These are phyloP conservation scores for Gobiocypris rarus DNA, from an alignment of 2,113 vertebrate species.

Conservation along the genomic window DNA sequence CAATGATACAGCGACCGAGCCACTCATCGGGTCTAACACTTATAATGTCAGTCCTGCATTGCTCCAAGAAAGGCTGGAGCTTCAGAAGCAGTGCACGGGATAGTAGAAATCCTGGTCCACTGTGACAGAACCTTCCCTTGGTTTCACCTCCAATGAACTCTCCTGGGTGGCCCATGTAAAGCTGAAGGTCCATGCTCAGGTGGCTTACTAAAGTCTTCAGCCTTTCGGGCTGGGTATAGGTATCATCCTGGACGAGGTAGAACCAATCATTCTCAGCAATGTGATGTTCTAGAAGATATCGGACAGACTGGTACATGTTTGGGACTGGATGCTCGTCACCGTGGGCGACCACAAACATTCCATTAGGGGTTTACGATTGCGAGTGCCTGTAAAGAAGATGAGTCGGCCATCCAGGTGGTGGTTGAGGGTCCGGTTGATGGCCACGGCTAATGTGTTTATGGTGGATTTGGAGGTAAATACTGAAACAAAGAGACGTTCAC, in stretches of 20 bases:
- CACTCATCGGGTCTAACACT: slow-evolving; percentile 92
- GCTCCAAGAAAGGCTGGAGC: slow-evolving; percentile 90
- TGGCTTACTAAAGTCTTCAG: slow-evolving; percentile 83
- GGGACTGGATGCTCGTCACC: slow-evolving; percentile 91
- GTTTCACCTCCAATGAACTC: slow-evolving; percentile 87
- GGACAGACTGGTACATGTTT: slow-evolving; percentile 93
- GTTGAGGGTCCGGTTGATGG: slow-evolving; percentile 91
- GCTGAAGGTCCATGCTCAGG: slow-evolving; percentile 85
- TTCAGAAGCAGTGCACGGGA: slow-evolving; percentile 88
- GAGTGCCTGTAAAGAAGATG: slow-evolving; percentile 88
- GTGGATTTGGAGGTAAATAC: slow-evolving; percentile 92
- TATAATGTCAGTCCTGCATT: slow-evolving; percentile 90
- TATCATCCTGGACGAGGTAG: slow-evolving; percentile 89
- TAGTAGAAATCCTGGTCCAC: slow-evolving; percentile 89
- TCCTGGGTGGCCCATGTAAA: slow-evolving; percentile 91
- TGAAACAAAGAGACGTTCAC: slow-evolving; percentile 88
- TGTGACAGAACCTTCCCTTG: slow-evolving; percentile 87
- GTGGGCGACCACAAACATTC: slow-evolving; percentile 90
- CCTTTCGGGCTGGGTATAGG: slow-evolving; percentile 87
- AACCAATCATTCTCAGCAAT: slow-evolving; percentile 93
- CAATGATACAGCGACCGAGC: slow-evolving; percentile 94
- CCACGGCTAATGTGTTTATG: slow-evolving; percentile 85
- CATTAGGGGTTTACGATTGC: slow-evolving; percentile 87
- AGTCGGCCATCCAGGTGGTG: slow-evolving; percentile 86
- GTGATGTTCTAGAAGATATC: slow-evolving; percentile 87